These are phyloP conservation scores for Adelognathus sp. DNA, from an alignment of 2,888 invertebrate genomes.

Conservation along the genomic window DNA sequence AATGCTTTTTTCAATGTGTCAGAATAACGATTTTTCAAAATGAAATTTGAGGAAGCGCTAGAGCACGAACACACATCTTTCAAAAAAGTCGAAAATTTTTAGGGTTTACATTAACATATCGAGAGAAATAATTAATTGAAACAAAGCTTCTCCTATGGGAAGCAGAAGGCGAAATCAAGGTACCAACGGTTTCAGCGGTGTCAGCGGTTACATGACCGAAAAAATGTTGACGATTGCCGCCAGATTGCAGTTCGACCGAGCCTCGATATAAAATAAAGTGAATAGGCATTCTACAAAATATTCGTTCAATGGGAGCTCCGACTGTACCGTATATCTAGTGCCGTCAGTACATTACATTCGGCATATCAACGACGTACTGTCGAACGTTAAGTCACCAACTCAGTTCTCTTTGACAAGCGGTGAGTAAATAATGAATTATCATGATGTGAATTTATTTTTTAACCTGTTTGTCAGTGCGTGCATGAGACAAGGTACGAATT, in stretches of 20 bases:
- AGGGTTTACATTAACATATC: no score
- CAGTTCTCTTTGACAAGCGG: conserved; percentile 16
- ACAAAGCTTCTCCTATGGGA: no score
- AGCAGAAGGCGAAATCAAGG: no score
- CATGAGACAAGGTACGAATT: not conserved
- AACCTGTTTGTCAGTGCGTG: not conserved
- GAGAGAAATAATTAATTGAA: no score
- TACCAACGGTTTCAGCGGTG: no score
- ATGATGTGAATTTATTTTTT: not conserved
- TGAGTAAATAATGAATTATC: conserved; percentile 13
- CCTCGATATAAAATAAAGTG: not conserved
- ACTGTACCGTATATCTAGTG: not conserved
- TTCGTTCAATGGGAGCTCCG: not conserved
- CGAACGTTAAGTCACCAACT: not conserved
- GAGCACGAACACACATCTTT: no score
- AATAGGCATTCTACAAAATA: not conserved
- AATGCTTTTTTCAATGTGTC: no score
- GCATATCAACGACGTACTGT: not conserved
- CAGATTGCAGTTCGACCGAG: not conserved
- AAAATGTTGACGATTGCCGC: not conserved
- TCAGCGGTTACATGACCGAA: not conserved
- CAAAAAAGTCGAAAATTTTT: no score
- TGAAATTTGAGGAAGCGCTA: no score
- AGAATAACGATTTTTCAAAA: no score
- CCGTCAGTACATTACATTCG: not conserved